Conservation (phyloP, 2,113 vertebrate species). For the pig (Sus scrofa) region T2T-Sscrofa CM000828.6:43029001-43029500, state of each 20-base stretch:
- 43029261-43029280: constrained; percentile 78
- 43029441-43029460: not conserved
- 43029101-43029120: constrained; percentile 91
- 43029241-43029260: constrained; percentile 89
- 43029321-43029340: constrained; percentile 63
- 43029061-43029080: constrained; percentile 87
- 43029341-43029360: constrained; percentile 66
- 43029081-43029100: constrained; percentile 92
- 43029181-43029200: constrained; percentile 92
- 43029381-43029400: not conserved
- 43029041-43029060: constrained; percentile 88
- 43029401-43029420: constrained; percentile 75
- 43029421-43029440: not conserved
- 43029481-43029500: not conserved
- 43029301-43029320: constrained; percentile 77
- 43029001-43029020: constrained; percentile 91
- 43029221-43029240: constrained; percentile 88
- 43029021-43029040: constrained; percentile 90
- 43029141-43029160: constrained; percentile 89
- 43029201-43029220: constrained; percentile 89
- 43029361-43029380: not conserved
- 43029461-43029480: not conserved
- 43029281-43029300: constrained; percentile 79
- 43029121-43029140: constrained; percentile 92
- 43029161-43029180: constrained; percentile 89